Conservation (phyloP, 2,797 vertebrate genomes). For the Tragopan temminckii region DNA sequence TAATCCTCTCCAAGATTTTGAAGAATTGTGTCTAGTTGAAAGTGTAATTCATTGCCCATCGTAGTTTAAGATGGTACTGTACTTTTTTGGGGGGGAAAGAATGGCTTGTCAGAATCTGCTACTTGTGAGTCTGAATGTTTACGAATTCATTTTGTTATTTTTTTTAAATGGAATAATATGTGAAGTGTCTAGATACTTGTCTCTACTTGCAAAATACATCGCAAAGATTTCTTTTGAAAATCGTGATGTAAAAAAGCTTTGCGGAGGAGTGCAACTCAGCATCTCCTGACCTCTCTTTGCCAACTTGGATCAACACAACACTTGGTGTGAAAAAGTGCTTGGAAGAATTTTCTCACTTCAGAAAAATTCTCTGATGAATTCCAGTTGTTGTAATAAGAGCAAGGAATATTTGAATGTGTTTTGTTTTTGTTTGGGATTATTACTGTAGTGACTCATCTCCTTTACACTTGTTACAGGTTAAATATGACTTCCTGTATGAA, state of each 20-base stretch:
- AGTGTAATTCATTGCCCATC: not conserved
- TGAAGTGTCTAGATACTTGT: not conserved
- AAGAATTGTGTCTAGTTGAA: not conserved
- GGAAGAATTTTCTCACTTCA: not conserved
- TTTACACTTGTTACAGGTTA: conserved; percentile 77
- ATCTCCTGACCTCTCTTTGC: not conserved
- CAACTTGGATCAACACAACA: not conserved
- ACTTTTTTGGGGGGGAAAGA: fast-evolving
- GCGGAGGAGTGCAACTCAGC: not conserved
- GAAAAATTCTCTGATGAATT: not conserved
- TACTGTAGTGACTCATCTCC: not conserved
- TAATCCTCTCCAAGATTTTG: not conserved
- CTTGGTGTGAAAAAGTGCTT: not conserved
- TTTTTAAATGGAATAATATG: fast-evolving
- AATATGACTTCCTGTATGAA: conserved; percentile 84
- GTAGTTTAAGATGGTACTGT: not conserved
- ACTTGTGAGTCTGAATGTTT: not conserved
- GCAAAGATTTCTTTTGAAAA: not conserved
- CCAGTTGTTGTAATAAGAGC: not conserved
- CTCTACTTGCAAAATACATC: not conserved
- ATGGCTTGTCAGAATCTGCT: not conserved
- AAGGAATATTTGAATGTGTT: not conserved
- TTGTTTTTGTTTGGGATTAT: not conserved
- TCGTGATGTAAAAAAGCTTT: fast-evolving
- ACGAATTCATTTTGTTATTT: not conserved